Conservation (phyloP, 2,113 vertebrate species). For the Lycaon pictus region DNA sequence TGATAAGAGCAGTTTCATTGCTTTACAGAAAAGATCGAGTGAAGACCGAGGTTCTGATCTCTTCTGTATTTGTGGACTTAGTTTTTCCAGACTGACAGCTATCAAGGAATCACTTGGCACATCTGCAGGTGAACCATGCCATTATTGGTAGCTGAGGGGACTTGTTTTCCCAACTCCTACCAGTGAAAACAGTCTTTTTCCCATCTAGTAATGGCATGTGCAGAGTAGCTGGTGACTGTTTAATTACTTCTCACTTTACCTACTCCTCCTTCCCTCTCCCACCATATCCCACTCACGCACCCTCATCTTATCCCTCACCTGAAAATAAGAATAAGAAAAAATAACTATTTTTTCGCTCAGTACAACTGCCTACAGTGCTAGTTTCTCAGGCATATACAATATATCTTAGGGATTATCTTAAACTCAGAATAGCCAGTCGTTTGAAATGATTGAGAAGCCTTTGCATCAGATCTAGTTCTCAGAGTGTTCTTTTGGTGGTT, state of each 20-base stretch:
- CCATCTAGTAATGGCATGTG: not conserved
- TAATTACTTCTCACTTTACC: not conserved
- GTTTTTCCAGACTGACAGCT: not conserved
- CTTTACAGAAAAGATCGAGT: conserved; percentile 31
- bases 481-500: not conserved
- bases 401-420: not conserved
- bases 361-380: not conserved
- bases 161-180: not conserved
- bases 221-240: not conserved
- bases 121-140: not conserved
- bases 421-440: not conserved
- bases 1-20: not conserved
- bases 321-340: not conserved
- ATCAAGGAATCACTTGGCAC: not conserved
- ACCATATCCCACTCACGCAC: not conserved
- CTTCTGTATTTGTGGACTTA: conserved; percentile 10
- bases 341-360: not conserved
- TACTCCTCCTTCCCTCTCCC: not conserved
- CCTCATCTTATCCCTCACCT: not conserved
- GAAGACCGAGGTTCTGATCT: not conserved
- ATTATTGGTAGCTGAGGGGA: not conserved
- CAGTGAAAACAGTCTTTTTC: not conserved
- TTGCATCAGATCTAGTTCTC: conserved; percentile 8
- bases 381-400: not conserved
- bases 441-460: conserved; percentile 10